Evolutionary conservation across 2,797 vertebrate genomes (phyloP).

Genomic region (Amblyraja radiata): DNA sequence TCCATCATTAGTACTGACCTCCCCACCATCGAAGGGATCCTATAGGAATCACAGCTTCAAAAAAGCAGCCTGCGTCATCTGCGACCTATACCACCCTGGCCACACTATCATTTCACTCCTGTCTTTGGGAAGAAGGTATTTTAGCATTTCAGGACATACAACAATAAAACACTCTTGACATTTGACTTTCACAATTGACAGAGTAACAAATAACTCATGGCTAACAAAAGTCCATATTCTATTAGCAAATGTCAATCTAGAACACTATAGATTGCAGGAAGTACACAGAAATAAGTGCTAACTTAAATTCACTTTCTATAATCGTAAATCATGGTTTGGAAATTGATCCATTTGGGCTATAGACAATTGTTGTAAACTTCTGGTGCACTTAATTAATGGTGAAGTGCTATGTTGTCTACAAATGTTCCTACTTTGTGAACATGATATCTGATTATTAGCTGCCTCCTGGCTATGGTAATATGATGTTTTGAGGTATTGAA

Average conservation of each 20-base stretch:
- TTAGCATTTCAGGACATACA: too few relatives aligned
- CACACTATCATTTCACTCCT: too few relatives aligned
- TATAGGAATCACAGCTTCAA: too few relatives aligned
- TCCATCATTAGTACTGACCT: too few relatives aligned
- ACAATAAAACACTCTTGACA: too few relatives aligned
- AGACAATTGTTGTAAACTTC: not conserved
- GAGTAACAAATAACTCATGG: not conserved
- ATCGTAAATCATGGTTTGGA: not conserved
- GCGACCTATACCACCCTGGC: too few relatives aligned
- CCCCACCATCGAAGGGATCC: too few relatives aligned
- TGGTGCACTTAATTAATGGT: not conserved
- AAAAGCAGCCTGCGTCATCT: too few relatives aligned
- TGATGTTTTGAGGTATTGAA: not conserved
- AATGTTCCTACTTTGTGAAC: not conserved
- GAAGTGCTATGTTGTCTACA: not conserved
- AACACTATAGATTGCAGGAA: not conserved
- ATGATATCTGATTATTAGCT: not conserved
- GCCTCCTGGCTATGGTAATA: not conserved
- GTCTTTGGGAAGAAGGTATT: too few relatives aligned
- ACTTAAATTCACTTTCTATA: not conserved
- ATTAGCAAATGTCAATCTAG: not conserved
- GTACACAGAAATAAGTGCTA: not conserved
- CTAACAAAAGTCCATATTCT: not conserved
- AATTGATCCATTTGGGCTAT: not conserved
- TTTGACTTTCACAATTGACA: too few relatives aligned